Evolutionary conservation across 1,140 invertebrate species (phyloP).

Genomic region (silkworm (Bombyx mori)): ASM3026992v2 NC_085119.1:963501-964000

Average conservation of each 20-base stretch:
- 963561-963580: neutral
- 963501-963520: slow-evolving; percentile 44
- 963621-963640: slow-evolving; percentile 18
- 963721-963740: slow-evolving; percentile 33
- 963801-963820: neutral
- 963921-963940: too few relatives aligned
- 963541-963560: neutral
- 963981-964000: slow-evolving; percentile 10
- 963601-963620: slow-evolving; percentile 4
- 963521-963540: slow-evolving; percentile 54
- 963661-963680: slow-evolving; percentile 50
- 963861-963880: neutral
- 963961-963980: too few relatives aligned
- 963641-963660: slow-evolving; percentile 34
- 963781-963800: neutral
- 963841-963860: slow-evolving; percentile 1
- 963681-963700: slow-evolving; percentile 41
- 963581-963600: slow-evolving; percentile 14
- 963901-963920: neutral
- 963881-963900: slow-evolving; percentile 1
- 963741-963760: slow-evolving; percentile 43
- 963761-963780: slow-evolving; percentile 37
- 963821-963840: neutral
- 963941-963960: too few relatives aligned
- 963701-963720: slow-evolving; percentile 26